phyloP scores from a whole-genome alignment of 2,888 invertebrate species.

The Diaphora mendica region DNA sequence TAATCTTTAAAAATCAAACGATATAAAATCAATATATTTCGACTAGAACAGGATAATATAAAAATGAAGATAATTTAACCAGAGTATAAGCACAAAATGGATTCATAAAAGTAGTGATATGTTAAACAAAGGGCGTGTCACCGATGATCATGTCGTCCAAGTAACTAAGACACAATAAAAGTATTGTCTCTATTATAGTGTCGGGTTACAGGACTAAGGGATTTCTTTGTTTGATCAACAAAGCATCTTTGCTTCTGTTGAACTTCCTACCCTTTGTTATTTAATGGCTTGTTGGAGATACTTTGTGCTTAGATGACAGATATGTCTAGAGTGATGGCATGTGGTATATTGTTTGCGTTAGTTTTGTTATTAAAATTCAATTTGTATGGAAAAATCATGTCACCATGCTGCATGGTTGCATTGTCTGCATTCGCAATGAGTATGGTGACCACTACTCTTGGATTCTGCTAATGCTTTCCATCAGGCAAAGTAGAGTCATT shows the following conservation, averaged over 20 bases:
- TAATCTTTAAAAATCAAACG: neutral
- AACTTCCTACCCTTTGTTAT: neutral
- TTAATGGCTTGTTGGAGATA: neutral
- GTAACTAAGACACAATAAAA: constrained; percentile 34
- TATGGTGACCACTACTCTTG: too few species aligned
- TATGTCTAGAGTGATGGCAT: neutral
- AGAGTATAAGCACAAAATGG: constrained; percentile 7
- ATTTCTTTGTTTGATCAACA: constrained; percentile 39
- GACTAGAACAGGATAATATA: neutral
- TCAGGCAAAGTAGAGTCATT: too few species aligned
- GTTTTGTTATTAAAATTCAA: neutral
- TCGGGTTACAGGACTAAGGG: constrained; percentile 42
- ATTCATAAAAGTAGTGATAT: constrained; percentile 13
- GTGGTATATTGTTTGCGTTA: neutral
- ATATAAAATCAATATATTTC: neutral
- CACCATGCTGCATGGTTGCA: too few species aligned
- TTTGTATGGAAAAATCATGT: too few species aligned
- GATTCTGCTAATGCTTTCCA: too few species aligned
- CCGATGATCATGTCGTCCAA: constrained; percentile 15
- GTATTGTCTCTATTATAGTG: constrained; percentile 49
- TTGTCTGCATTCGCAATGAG: too few species aligned
- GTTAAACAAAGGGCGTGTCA: constrained; percentile 38
- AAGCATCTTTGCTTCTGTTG: constrained; percentile 13
- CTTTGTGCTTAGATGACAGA: neutral
- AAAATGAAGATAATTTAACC: neutral